phyloP scores from a whole-genome alignment of 2,797 vertebrate species.

The Mastacembelus armatus region DNA sequence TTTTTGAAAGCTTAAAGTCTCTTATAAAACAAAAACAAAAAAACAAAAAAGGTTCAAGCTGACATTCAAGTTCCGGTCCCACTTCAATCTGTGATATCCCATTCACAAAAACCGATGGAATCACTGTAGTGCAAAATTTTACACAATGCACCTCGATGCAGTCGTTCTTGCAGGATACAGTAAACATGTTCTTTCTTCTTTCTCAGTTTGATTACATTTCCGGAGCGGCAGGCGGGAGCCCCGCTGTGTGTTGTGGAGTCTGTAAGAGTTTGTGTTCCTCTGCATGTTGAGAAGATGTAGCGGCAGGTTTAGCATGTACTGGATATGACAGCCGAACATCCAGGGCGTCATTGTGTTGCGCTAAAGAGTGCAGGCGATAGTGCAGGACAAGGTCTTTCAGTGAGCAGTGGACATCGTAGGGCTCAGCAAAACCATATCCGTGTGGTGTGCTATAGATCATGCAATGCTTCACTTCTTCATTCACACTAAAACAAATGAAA shows the following conservation, averaged over 20 bases:
- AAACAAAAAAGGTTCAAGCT: slow-evolving; percentile 58
- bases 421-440: slow-evolving; percentile 95
- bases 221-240: slow-evolving; percentile 76
- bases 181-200: slow-evolving; percentile 66
- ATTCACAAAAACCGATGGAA: slow-evolving; percentile 78
- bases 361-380: slow-evolving; percentile 94
- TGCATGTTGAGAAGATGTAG: slow-evolving; percentile 64
- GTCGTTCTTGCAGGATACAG: slow-evolving; percentile 72
- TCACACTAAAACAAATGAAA: slow-evolving; percentile 83
- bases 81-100: slow-evolving; percentile 78
- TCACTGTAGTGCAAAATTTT: slow-evolving; percentile 81
- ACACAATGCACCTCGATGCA: slow-evolving; percentile 76
- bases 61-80: slow-evolving; percentile 84
- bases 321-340: slow-evolving; percentile 95
- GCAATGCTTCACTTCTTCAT: slow-evolving; percentile 96
- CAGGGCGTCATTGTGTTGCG: slow-evolving; percentile 96
- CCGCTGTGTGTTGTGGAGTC: slow-evolving; percentile 78
- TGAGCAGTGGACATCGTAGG: slow-evolving; percentile 93
- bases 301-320: slow-evolving; percentile 80
- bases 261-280: slow-evolving; percentile 82
- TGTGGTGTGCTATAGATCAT: slow-evolving; percentile 95
- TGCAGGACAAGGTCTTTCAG: slow-evolving; percentile 97
- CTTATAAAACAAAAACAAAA: slow-evolving; percentile 50
- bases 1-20: slow-evolving; percentile 68
- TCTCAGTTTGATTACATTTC: slow-evolving; percentile 74